Base-by-base conservation (phyloP, 2,888 invertebrate species). In the Sarcophaga variegata region DNA sequence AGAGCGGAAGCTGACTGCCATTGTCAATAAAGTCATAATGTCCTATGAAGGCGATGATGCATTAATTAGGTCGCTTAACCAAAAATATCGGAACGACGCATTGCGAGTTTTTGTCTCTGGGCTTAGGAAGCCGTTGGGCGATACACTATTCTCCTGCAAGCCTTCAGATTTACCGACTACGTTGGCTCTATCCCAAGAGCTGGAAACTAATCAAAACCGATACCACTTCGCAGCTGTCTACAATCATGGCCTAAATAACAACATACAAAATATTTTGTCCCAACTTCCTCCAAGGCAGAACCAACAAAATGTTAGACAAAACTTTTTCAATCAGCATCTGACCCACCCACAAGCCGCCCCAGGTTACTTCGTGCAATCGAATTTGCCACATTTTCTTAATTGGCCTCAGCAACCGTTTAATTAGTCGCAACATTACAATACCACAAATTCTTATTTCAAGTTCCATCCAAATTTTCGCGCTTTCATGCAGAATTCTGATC, bases 81-180 rank as follows among this genome's bases (percentile, higher is more conserved):
- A 82, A 45, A 88, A 88, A 64, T 89, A 86, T 47, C 82, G 87
- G 47, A 22, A 14, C 14, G 81, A 87, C 63, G 86, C 76, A 20
- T 64, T 80, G 3, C 17, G 79, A 5, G 70, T 80, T 17, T 78
- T 79, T 37, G 54, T 79, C 25, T 79, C 71, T 12, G 79, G 70
- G 17, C 64, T 79, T 25, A 62, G 49, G 27, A 70, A 59, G 66
- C 71, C 80, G 0, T 49, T 72, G 12, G 72, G 64, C 10, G 79
- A 71, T 22, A 66, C 64, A 3, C 49, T 79, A 17, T 79, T 87
- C 37, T 85, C 82, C 11, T 74, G 75, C 6, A 66, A 64, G 49
- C 82, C 88, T 27, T 6, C 49, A n/a, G 88, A 80, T 80, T 54
- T 86, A 14, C 79, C 81, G 49, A 76, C 79, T 49, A 20, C 54